Evolutionary conservation across 2,113 vertebrate genomes (phyloP), one percentile per base, ranked within the genome.

Genomic region (Hydropotes inermis): DNA sequence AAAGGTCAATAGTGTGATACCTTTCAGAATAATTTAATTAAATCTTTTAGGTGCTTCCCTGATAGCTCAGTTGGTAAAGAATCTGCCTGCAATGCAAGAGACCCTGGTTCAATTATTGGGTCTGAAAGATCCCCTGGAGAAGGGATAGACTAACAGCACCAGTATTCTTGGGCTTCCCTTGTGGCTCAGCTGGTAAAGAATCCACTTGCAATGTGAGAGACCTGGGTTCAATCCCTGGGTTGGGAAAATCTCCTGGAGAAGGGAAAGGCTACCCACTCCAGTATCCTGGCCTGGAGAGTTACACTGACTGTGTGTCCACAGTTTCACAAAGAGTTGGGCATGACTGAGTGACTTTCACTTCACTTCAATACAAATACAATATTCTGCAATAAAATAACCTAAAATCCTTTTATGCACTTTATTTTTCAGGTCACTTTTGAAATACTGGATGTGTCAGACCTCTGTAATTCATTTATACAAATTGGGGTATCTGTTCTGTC

Each of bases 41-140:
- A 93, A 85, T 52, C 0, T 27, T 50, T 54, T 60, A 43, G 6
- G 1, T 6, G 89, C 36, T 90, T 13, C 36, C 10, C 5, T 74
- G 19, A 39, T 74, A 39, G 19, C 67, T 74, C n/a, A 74, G 67
- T 25, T 74, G 10, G 36, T 74, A 74, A 74, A 39, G n/a, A 74
- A 39, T 39, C 19, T 0, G 0, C 67, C 36, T 74, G n/a, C n/a
- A 25, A 6, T 25, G 5, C 19, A 74, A 5, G 19, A 74, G n/a
- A 74, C 67, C 10, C n/a, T 36, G n/a, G 4, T 39, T 39, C 2
- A 0, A 39, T 12, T 21, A 9, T 19, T 39, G 21, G 10, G 67
- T 39, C 2, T 0, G 67, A 21, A 74, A 39, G 10, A 74, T 23
- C 10, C 10, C 19, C 10, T 39, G 10, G n/a, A 74, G n/a, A 39